Percentiles rank a stretch among this genome's conserved stretches.
Conservation (phyloP, 1,140 invertebrate genomes). For the Heliothis subflexa region DNA sequence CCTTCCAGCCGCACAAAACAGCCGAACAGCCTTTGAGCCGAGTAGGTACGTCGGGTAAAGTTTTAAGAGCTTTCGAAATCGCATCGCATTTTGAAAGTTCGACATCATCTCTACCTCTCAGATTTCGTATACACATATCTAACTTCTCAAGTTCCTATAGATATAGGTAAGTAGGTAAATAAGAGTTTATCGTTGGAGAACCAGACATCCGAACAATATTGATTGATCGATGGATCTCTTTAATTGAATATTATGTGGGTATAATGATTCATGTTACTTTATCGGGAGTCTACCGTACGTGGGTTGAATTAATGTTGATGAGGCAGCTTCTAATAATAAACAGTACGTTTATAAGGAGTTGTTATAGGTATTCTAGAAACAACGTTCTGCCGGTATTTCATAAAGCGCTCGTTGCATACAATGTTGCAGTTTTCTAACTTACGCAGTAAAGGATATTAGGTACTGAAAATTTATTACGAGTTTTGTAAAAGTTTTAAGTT, state of each 20-base stretch:
- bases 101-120: not conserved
- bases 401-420: too few relatives aligned
- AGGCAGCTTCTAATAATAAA: slow-evolving; percentile 7
- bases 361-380: not conserved
- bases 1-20: too few relatives aligned
- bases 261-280: not conserved
- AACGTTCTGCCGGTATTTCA: too few relatives aligned
- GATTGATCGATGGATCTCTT: slow-evolving; percentile 3
- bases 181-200: not conserved
- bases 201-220: slow-evolving; percentile 1
- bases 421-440: too few relatives aligned
- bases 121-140: not conserved
- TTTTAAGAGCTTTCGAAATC: not conserved
- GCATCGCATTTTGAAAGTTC: not conserved
- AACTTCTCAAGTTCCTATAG: not conserved
- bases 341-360: not conserved
- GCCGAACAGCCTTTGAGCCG: not conserved
- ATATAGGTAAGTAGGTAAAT: not conserved
- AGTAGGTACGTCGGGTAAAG: not conserved
- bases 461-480: too few relatives aligned
- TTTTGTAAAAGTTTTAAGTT: too few relatives aligned
- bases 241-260: not conserved
- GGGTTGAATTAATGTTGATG: slow-evolving; percentile 9
- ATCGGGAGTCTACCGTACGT: not conserved
- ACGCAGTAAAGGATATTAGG: too few relatives aligned